Conservation (phyloP, 2,797 vertebrate genomes). For the Molossus alvarezi region DNA sequence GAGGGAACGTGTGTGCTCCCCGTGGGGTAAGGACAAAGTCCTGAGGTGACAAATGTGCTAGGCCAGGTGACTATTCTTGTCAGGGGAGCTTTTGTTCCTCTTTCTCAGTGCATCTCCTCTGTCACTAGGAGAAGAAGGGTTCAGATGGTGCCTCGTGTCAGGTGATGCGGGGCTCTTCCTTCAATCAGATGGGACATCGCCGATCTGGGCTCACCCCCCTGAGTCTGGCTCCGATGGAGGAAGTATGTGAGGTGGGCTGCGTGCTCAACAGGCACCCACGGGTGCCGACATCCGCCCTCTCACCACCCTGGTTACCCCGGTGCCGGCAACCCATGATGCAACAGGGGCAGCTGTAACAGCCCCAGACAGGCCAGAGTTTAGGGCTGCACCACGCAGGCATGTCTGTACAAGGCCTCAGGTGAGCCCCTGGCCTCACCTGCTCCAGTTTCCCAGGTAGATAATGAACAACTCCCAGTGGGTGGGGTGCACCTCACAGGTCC, state of each 20-base stretch:
- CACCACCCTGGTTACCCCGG: rapidly evolving
- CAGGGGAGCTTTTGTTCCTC: neutral
- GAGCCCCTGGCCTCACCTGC: neutral
- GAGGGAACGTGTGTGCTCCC: rapidly evolving
- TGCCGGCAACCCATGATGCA: rapidly evolving
- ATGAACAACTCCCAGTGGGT: neutral
- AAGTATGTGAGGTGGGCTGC: neutral
- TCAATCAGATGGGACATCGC: neutral
- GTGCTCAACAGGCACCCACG: rapidly evolving
- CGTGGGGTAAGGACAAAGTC: neutral
- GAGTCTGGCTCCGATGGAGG: neutral
- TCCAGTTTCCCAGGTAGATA: neutral
- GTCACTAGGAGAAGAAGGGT: neutral
- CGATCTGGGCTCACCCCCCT: neutral
- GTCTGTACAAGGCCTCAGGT: neutral
- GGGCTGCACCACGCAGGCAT: neutral
- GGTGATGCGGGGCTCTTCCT: neutral
- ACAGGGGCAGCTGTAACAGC: neutral
- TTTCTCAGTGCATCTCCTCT: neutral
- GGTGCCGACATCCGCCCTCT: neutral
- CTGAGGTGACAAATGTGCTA: neutral
- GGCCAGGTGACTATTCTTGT: neutral
- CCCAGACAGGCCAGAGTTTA: rapidly evolving
- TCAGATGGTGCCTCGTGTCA: neutral
- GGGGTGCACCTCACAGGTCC: neutral